Conservation (phyloP, 2,888 invertebrate species). For the Dastarcus helophoroides region DNA sequence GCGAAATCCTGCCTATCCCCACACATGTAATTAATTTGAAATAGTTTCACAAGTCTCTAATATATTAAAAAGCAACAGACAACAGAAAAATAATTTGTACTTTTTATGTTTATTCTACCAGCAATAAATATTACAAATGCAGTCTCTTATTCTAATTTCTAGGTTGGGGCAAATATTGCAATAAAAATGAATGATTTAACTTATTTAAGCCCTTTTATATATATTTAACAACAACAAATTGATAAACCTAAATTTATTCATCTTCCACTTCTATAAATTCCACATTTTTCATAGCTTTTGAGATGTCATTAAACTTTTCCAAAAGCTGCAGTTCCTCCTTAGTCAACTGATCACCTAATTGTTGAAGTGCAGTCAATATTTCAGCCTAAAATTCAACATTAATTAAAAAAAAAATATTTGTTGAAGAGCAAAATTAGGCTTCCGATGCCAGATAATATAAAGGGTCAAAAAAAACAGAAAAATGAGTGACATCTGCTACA, state of each 20-base stretch:
- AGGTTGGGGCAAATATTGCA: not conserved
- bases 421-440: conserved; percentile 6
- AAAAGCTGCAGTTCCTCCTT: conserved; percentile 39
- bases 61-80: too few relatives aligned
- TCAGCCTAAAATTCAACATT: conserved; percentile 33
- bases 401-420: conserved; percentile 8
- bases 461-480: too few relatives aligned
- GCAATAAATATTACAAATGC: conserved; percentile 8
- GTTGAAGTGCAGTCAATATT: conserved; percentile 40
- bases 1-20: too few relatives aligned
- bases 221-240: too few relatives aligned
- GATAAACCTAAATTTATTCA: too few relatives aligned
- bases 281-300: conserved; percentile 31
- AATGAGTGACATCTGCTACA: too few relatives aligned
- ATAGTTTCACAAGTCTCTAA: too few relatives aligned
- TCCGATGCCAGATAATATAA: too few relatives aligned
- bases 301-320: conserved; percentile 36
- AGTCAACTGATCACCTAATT: conserved; percentile 41
- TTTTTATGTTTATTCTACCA: conserved; percentile 11
- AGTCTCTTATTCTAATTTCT: too few relatives aligned
- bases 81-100: too few relatives aligned
- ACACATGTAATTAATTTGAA: too few relatives aligned
- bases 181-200: not conserved
- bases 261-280: conserved; percentile 39
- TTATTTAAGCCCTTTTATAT: too few relatives aligned